Evolutionary conservation across 2,797 vertebrate species (phyloP).

Genomic region (Erithacus rubecula): DNA sequence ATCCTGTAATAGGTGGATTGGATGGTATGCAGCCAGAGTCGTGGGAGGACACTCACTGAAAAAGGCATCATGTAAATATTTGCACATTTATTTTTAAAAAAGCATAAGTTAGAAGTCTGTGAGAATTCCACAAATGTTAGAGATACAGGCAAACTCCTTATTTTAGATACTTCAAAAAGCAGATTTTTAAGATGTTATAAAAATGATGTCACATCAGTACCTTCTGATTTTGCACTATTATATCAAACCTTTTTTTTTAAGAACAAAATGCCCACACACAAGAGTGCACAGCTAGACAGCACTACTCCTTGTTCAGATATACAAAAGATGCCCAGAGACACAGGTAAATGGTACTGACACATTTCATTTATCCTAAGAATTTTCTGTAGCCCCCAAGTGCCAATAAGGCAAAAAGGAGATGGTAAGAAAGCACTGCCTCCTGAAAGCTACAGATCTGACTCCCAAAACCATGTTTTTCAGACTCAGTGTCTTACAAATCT

Average conservation of each 20-base stretch:
- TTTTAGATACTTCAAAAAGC: not conserved
- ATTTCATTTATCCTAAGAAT: not conserved
- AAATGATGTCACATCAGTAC: not conserved
- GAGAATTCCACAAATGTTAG: not conserved
- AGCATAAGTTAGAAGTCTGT: not conserved
- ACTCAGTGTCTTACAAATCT: not conserved
- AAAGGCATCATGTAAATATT: constrained; percentile 9
- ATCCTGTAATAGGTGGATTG: not conserved
- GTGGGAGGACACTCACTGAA: not conserved
- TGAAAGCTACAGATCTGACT: not conserved
- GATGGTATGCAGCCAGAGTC: not conserved
- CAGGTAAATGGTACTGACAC: not conserved
- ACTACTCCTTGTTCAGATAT: not conserved
- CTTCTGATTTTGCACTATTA: not conserved
- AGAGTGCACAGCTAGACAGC: not conserved
- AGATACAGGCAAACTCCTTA: not conserved
- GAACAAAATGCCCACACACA: not conserved
- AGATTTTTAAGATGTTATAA: not conserved
- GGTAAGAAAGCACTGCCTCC: not conserved
- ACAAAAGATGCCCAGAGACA: not conserved
- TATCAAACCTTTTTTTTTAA: not conserved
- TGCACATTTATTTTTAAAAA: not conserved
- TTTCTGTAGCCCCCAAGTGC: not conserved
- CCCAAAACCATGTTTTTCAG: not conserved
- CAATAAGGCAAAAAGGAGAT: not conserved